phyloP scores from a whole-genome alignment of 2,888 invertebrate genomes.

The Drosophila pegasa region DNA sequence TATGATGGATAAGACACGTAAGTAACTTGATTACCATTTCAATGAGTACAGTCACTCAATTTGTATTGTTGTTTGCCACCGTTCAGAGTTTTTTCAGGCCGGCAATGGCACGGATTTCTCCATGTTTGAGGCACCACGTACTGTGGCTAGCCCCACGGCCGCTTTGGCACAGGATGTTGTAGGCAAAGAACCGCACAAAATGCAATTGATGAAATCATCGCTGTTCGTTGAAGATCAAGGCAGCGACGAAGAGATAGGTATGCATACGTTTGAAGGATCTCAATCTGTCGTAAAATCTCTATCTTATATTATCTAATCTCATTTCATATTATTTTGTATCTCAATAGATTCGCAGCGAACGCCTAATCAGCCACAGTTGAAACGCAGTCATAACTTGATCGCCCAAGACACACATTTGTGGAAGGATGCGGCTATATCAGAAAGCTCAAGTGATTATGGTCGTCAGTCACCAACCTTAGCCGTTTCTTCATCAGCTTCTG shows the following conservation, averaged over 20 bases:
- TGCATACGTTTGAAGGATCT: slow-evolving; percentile 3
- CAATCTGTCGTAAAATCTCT: neutral
- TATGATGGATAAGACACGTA: slow-evolving; percentile 83
- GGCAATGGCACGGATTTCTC: slow-evolving; percentile 71
- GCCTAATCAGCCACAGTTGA: neutral
- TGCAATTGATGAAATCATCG: slow-evolving; percentile 94
- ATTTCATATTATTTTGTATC: neutral
- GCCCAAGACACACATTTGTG: slow-evolving; percentile 58
- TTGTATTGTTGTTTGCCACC: neutral
- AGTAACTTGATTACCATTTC: slow-evolving; percentile 5
- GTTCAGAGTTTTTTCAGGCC: slow-evolving; percentile 79
- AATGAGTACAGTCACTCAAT: neutral
- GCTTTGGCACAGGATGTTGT: slow-evolving; percentile 87
- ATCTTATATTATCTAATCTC: neutral
- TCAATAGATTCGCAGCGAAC: slow-evolving; percentile 15
- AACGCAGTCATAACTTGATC: slow-evolving; percentile 50
- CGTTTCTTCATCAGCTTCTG: slow-evolving; percentile 70
- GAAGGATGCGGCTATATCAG: slow-evolving; percentile 72
- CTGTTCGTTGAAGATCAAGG: slow-evolving; percentile 86
- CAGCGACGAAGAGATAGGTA: slow-evolving; percentile 78
- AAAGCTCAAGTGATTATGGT: slow-evolving; percentile 75
- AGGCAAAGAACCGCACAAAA: slow-evolving; percentile 88
- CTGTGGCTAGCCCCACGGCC: slow-evolving; percentile 87
- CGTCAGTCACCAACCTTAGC: slow-evolving; percentile 53
- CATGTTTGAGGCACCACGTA: slow-evolving; percentile 67